These are phyloP conservation scores for Pelochelys cantorii DNA, from an alignment of 2,797 vertebrate species.

Conservation along the genomic window DNA sequence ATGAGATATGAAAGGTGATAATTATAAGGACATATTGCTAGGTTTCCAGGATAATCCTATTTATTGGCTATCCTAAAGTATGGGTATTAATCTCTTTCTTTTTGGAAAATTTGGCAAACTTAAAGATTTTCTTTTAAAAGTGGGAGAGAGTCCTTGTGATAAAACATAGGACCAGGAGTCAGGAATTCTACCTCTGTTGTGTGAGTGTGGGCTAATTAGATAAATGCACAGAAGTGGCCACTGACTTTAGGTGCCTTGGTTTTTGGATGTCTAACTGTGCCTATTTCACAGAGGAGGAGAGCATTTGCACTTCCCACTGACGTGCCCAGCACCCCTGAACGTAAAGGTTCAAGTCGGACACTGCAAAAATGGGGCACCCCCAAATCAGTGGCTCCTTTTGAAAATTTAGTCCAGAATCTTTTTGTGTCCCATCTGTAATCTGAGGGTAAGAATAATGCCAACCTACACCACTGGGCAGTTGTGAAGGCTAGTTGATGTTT, in stretches of 20 bases:
- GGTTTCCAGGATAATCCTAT: not conserved
- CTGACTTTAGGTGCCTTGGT: not conserved
- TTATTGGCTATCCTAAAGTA: not conserved
- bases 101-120: constrained; percentile 6
- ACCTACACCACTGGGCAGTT: not conserved
- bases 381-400: not conserved
- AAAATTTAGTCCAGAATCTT: not conserved
- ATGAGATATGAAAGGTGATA: constrained; percentile 6
- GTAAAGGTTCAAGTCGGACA: not conserved
- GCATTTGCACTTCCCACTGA: not conserved
- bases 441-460: not conserved
- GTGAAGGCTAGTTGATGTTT: not conserved
- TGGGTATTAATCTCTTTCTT: constrained; percentile 15
- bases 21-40: not conserved
- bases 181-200: not conserved
- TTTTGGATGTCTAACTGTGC: not conserved
- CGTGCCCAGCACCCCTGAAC: accelerated
- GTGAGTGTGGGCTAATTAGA: not conserved
- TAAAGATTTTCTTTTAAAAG: not conserved
- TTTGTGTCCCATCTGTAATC: constrained; percentile 14
- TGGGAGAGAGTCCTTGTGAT: not conserved
- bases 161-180: not conserved
- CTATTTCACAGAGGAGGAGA: not conserved
- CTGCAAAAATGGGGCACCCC: not conserved
- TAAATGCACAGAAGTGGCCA: not conserved